phyloP scores from a whole-genome alignment of 2,113 vertebrate genomes.

The Naja naja region DNA sequence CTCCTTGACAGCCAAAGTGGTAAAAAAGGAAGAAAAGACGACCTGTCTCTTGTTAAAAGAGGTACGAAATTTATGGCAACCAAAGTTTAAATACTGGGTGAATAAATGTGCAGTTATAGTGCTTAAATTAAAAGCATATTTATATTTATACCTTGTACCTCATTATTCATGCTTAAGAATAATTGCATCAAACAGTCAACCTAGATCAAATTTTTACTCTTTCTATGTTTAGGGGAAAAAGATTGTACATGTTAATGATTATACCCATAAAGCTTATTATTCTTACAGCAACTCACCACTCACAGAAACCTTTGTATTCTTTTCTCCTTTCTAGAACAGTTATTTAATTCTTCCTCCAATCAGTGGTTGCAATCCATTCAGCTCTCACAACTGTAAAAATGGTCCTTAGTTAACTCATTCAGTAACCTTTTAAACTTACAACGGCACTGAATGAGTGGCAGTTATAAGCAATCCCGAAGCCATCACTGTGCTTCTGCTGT shows the following conservation, averaged over 20 bases:
- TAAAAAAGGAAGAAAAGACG: too few species aligned
- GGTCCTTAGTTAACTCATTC: background rate
- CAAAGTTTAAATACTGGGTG: background rate
- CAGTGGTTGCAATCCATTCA: background rate
- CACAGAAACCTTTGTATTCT: background rate
- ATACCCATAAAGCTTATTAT: background rate
- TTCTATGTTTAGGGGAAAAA: background rate
- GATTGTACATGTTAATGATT: background rate
- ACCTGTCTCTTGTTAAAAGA: background rate
- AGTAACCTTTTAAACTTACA: background rate
- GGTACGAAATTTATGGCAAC: background rate
- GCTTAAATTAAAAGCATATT: background rate
- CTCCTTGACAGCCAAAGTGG: too few species aligned
- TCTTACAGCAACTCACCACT: background rate
- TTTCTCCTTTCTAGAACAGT: background rate
- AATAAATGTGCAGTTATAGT: background rate
- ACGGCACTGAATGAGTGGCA: background rate
- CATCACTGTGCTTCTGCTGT: background rate
- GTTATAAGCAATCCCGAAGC: background rate
- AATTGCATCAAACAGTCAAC: background rate
- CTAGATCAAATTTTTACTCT: background rate
- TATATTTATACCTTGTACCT: background rate
- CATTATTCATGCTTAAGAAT: background rate
- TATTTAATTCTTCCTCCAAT: background rate
- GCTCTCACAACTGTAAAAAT: background rate